phyloP scores from a whole-genome alignment of 2,888 invertebrate species.

The Hetaerina titia region DNA sequence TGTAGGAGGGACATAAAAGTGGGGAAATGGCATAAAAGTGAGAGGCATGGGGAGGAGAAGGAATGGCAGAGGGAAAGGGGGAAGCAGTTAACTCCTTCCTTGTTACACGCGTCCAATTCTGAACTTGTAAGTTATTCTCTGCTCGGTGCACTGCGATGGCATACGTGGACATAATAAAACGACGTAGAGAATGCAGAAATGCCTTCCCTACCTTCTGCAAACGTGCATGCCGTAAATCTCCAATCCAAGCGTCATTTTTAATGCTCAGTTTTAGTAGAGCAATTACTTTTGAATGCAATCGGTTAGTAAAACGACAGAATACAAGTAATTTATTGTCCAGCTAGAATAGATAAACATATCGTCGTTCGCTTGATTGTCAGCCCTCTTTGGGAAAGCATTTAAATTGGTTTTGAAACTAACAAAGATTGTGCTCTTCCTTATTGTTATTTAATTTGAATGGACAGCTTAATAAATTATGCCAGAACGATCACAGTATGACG shows the following conservation, averaged over 20 bases:
- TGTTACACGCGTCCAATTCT: constrained; percentile 19
- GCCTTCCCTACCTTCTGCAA: neutral
- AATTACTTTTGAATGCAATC: constrained; percentile 34
- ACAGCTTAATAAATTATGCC: neutral
- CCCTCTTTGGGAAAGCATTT: neutral
- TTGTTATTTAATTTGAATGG: neutral
- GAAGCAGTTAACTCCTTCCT: constrained; percentile 2
- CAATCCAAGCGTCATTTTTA: constrained; percentile 31
- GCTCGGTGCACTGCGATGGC: neutral
- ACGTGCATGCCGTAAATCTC: constrained; percentile 14
- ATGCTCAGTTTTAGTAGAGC: constrained; percentile 36
- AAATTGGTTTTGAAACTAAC: neutral
- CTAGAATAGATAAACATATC: neutral
- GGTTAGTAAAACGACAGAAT: constrained; percentile 33
- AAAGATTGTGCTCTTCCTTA: neutral
- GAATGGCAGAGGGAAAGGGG: neutral
- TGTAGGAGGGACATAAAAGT: neutral
- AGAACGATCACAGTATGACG: too few relatives aligned
- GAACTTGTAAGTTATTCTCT: constrained; percentile 28
- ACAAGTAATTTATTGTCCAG: constrained; percentile 10
- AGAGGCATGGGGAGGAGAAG: neutral
- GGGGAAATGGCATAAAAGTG: neutral
- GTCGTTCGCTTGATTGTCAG: neutral
- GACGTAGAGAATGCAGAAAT: constrained; percentile 32
- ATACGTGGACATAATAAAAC: constrained; percentile 37